Base-by-base conservation (phyloP, 2,888 invertebrate genomes). In the Ptilodon capucinus region DNA sequence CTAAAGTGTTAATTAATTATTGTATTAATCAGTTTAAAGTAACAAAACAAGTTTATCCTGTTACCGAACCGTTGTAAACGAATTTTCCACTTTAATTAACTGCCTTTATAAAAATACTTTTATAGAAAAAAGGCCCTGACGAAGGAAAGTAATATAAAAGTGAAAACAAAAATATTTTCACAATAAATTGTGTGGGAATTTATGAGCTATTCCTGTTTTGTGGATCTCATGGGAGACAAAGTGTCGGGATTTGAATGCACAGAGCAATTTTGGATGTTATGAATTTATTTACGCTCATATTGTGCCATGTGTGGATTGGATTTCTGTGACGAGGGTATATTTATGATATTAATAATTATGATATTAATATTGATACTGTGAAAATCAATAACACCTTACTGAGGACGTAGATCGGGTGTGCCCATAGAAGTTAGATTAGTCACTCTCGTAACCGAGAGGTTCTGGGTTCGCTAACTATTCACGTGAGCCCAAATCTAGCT, bases 181-280 rank as follows among this genome's bases (percentile, higher is more conserved):
- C 36, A 40, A 48, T 36, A 21, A 38, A 49, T 49, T 38, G 21
- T n/a, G 36, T 25, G 35, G 39, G 42, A 52, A 43, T 40, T 40
- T 43, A 44, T 52, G 40, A 19, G 28, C 19, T 47, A 52, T 53
- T 54, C 41, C 54, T 54, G 52, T 54, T 60, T 49, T 45, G 46
- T 57, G 39, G 43, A 32, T 49, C 60, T 48, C 52, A 17, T 28
- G 50, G 50, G 54, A 48, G 42, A 28, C 11, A 32, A 17, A 40
- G 16, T 44, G 34, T 28, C 44, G 44, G 42, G 45, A 51, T 48
- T 48, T 46, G 19, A 45, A 47, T 56, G 25, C 41, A 34, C 43
- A 44, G 54, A 54, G 50, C 51, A 57, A 57, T 54, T 57, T 51
- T 42, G 23, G 23, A 34, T 52, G 48, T 51, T 60, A 53, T 50